A percentile compares a stretch with the other conserved stretches of the same genome.
These are phyloP conservation scores for Margarornis squamiger DNA, from an alignment of 2,797 vertebrate species.

Conservation along the genomic window DNA sequence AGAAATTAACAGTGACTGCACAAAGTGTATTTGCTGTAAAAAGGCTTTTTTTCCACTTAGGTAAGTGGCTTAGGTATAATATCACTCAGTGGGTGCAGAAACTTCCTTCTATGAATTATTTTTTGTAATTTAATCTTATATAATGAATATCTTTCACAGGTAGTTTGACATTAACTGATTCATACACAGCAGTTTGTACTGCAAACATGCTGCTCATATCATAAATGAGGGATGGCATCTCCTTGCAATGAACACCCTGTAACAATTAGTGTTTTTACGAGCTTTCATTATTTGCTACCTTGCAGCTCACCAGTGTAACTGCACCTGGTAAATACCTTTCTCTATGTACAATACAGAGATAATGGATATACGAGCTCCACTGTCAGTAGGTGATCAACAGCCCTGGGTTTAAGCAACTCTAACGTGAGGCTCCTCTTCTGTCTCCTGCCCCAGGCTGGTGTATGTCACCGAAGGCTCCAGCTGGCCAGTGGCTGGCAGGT, in stretches of 20 bases:
- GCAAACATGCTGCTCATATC: slow-evolving; percentile 14
- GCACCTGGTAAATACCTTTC: slow-evolving; percentile 84
- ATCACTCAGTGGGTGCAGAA: slow-evolving; percentile 53
- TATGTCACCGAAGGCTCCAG: slow-evolving; percentile 92
- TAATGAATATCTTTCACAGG: slow-evolving; percentile 5
- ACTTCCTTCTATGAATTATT: slow-evolving; percentile 3
- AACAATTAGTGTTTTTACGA: slow-evolving; percentile 48
- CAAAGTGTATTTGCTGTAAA: slow-evolving; percentile 52
- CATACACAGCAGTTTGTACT: background rate
- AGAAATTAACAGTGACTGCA: slow-evolving; percentile 48
- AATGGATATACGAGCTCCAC: slow-evolving; percentile 69
- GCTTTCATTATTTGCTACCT: slow-evolving; percentile 77
- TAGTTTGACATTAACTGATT: slow-evolving; percentile 5
- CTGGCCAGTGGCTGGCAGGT: slow-evolving; percentile 77
- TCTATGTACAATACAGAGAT: slow-evolving; percentile 82
- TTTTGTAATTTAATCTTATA: slow-evolving; percentile 19
- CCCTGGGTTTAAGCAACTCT: slow-evolving; percentile 80
- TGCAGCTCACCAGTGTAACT: slow-evolving; percentile 70
- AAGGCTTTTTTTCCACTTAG: slow-evolving; percentile 42
- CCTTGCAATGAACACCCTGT: slow-evolving; percentile 43
- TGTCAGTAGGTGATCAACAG: slow-evolving; percentile 49
- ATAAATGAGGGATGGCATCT: slow-evolving; percentile 41
- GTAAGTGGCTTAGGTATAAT: slow-evolving; percentile 56
- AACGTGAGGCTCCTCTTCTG: slow-evolving; percentile 87
- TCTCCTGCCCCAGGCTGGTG: slow-evolving; percentile 88